A percentile compares a stretch with the other conserved stretches of the same genome.
These are phyloP conservation scores for Euborellia annulipes DNA, from an alignment of 1,140 invertebrate species.

Conservation along the genomic window DNA sequence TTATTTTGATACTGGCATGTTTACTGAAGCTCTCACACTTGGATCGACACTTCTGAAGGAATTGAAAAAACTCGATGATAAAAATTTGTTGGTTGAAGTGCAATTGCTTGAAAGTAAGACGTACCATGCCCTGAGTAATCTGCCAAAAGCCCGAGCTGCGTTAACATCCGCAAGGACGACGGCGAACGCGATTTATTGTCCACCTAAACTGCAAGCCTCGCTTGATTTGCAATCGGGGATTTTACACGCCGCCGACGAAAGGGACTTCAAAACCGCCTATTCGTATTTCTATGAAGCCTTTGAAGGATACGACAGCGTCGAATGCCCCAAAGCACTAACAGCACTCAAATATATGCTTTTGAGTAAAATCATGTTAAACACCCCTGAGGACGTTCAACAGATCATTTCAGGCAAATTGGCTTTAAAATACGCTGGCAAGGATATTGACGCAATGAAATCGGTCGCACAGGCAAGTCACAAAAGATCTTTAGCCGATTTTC, in stretches of 20 bases:
- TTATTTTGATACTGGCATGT: conserved; percentile 87
- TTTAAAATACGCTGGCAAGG: conserved; percentile 85
- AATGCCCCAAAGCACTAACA: conserved; percentile 79
- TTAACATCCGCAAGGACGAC: conserved; percentile 95
- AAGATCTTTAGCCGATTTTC: conserved; percentile 90
- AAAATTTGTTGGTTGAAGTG: conserved; percentile 92
- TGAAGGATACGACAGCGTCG: conserved; percentile 97
- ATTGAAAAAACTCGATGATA: conserved; percentile 97
- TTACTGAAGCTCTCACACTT: conserved; percentile 64
- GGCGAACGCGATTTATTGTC: conserved; percentile 99
- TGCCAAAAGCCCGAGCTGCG: conserved; percentile 91
- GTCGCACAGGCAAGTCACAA: conserved; percentile 92
- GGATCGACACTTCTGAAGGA: conserved; percentile 79
- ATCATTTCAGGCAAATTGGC: conserved; percentile 93
- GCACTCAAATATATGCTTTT: conserved; percentile 98
- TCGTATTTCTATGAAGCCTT: conserved; percentile 99
- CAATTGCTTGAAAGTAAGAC: conserved; percentile 96
- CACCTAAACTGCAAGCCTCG: conserved; percentile 91
- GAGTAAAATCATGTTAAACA: conserved; percentile 94
- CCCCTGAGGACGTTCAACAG: conserved; percentile 87
- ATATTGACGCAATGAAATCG: conserved; percentile 94
- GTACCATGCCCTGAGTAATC: conserved; percentile 91
- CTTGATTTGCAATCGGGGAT: conserved; percentile 96
- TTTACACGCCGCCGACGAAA: conserved; percentile 95
- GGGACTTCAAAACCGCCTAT: conserved; percentile 99